phyloP scores from a whole-genome alignment of 2,797 vertebrate genomes.

The Sebastes ruberrimus region DNA sequence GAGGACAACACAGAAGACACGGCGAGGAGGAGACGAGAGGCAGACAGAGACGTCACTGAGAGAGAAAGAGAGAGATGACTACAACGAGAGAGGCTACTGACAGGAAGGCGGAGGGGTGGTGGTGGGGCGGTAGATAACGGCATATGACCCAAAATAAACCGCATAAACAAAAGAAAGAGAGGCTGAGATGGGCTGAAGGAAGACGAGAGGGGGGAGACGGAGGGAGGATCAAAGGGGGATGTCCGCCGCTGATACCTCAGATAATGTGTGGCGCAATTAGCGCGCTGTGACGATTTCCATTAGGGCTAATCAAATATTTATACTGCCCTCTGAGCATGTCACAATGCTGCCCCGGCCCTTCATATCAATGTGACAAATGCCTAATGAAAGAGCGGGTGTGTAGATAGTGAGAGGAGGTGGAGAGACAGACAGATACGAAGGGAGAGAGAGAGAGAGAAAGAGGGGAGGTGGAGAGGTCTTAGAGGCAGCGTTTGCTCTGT shows the following conservation, averaged over 20 bases:
- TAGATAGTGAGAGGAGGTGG: conserved; percentile 45
- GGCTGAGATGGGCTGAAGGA: conserved; percentile 42
- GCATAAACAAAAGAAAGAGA: conserved; percentile 53
- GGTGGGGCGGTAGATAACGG: conserved; percentile 41
- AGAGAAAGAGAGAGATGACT: conserved; percentile 37
- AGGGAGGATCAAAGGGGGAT: conserved; percentile 85
- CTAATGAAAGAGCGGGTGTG: conserved; percentile 85
- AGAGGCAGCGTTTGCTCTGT: conserved; percentile 73
- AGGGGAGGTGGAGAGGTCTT: conserved; percentile 50
- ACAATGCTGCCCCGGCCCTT: conserved; percentile 80
- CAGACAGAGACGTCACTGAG: conserved; percentile 23
- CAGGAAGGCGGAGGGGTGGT: conserved; percentile 50
- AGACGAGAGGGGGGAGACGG: conserved; percentile 28
- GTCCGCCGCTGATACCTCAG: conserved; percentile 87
- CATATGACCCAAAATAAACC: conserved; percentile 64
- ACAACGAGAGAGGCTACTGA: conserved; percentile 51
- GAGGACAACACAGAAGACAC: conserved; percentile 12
- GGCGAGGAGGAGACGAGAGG: neutral
- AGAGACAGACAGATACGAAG: conserved; percentile 31
- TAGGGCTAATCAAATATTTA: conserved; percentile 99
- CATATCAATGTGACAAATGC: conserved; percentile 95
- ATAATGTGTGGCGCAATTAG: conserved; percentile 98
- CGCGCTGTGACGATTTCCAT: conserved; percentile 98
- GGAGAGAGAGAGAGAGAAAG: conserved; percentile 5
- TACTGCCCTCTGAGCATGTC: conserved; percentile 94